These are phyloP conservation scores for Eudasyphora cyanicolor DNA, from an alignment of 2,888 invertebrate genomes.

Conservation along the genomic window DNA sequence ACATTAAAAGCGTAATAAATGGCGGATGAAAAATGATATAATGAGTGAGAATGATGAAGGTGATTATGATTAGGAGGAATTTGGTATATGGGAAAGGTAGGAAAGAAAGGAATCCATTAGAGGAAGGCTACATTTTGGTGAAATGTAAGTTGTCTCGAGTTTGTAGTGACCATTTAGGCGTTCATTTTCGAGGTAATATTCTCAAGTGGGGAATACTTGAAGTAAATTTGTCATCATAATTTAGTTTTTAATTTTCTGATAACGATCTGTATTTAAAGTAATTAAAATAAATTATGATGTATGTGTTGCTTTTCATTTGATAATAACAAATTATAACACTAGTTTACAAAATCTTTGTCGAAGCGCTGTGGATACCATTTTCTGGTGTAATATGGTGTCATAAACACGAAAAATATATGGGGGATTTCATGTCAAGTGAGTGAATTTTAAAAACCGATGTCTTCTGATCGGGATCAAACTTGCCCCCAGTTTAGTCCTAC, in stretches of 20 bases:
- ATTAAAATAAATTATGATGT: neutral
- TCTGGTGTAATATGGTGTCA: too few relatives aligned
- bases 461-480: too few relatives aligned
- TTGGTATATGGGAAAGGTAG: neutral
- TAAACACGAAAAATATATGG: too few relatives aligned
- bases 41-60: slow-evolving; percentile 10
- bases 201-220: neutral
- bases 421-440: too few relatives aligned
- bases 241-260: neutral
- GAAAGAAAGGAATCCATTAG: neutral
- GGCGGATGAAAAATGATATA: slow-evolving; percentile 36
- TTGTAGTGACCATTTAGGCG: neutral
- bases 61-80: neutral
- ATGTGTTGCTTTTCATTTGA: too few relatives aligned
- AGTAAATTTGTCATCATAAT: neutral
- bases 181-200: neutral
- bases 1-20: slow-evolving; percentile 40
- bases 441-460: too few relatives aligned
- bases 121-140: too few relatives aligned
- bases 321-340: too few relatives aligned
- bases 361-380: too few relatives aligned
- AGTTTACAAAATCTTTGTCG: too few relatives aligned
- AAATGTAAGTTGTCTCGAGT: neutral
- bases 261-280: neutral
- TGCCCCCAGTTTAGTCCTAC: too few relatives aligned